A percentile compares a stretch with the other conserved stretches of the same genome.
Evolutionary conservation across 2,888 invertebrate genomes (phyloP).

Genomic region (Panopea generosa): DNA sequence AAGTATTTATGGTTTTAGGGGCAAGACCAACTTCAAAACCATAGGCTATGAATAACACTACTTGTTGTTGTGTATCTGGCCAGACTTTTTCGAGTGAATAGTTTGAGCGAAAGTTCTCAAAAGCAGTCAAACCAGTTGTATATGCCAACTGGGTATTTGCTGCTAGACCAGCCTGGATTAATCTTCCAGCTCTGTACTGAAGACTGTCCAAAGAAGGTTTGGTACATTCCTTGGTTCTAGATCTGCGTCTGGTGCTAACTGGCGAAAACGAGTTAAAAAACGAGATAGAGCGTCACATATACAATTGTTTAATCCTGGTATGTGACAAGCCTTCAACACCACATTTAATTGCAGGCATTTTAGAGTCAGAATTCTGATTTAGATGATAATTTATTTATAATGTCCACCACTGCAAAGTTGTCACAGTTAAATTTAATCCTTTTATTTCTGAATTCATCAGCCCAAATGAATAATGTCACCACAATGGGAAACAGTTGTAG

Average conservation of each 20-base stretch:
- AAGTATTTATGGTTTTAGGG: background rate
- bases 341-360: conserved; percentile 25
- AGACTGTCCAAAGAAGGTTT: conserved; percentile 3
- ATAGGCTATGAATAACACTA: conserved; percentile 7
- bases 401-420: conserved; percentile 12
- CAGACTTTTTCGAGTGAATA: background rate
- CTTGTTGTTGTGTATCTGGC: background rate
- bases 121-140: background rate
- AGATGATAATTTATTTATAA: conserved; percentile 5
- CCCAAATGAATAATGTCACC: conserved; percentile 7
- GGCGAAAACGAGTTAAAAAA: background rate
- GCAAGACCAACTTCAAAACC: background rate
- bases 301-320: conserved; percentile 11
- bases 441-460: conserved; percentile 6
- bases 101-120: background rate
- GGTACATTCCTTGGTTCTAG: background rate
- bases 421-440: conserved; percentile 11
- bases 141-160: background rate
- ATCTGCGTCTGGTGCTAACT: too few species aligned
- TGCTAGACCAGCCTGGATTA: background rate
- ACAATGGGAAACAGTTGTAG: conserved; percentile 23
- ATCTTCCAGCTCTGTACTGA: background rate
- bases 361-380: conserved; percentile 31
- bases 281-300: conserved; percentile 8
- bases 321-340: background rate